These are phyloP conservation scores for Cricetomys ansorgei DNA, from an alignment of 2,113 vertebrate genomes.

Conservation along the genomic window DNA sequence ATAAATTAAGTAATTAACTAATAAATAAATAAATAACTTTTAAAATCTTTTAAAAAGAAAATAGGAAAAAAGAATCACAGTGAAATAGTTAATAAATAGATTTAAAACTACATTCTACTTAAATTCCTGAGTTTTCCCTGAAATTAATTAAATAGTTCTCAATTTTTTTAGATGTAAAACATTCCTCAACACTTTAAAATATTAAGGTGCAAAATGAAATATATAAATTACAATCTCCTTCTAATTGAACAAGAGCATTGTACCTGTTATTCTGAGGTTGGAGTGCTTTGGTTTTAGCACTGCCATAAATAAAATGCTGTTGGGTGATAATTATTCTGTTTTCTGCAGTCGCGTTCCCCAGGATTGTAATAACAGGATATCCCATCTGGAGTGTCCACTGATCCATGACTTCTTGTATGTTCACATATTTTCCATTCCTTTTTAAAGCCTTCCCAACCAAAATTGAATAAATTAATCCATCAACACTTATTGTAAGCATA, in stretches of 20 bases:
- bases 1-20: neutral
- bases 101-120: neutral
- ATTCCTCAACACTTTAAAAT: neutral
- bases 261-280: slow-evolving; percentile 92
- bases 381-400: slow-evolving; percentile 99
- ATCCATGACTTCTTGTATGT: slow-evolving; percentile 97
- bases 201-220: neutral
- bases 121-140: neutral
- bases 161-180: neutral
- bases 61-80: neutral
- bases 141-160: neutral
- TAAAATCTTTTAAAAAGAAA: neutral
- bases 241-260: neutral
- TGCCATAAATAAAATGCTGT: slow-evolving; percentile 96
- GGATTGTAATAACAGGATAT: slow-evolving; percentile 96
- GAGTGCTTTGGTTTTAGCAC: slow-evolving; percentile 86
- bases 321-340: slow-evolving; percentile 91
- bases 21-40: neutral
- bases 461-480: slow-evolving; percentile 65
- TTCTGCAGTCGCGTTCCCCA: slow-evolving; percentile 92
- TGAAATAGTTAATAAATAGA: neutral
- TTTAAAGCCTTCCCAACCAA: slow-evolving; percentile 91
- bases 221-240: neutral
- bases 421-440: slow-evolving; percentile 94
- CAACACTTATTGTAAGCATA: slow-evolving; percentile 56